Base-by-base conservation (phyloP, 2,888 invertebrate genomes). In the Sinohyriopsis cumingii region DNA sequence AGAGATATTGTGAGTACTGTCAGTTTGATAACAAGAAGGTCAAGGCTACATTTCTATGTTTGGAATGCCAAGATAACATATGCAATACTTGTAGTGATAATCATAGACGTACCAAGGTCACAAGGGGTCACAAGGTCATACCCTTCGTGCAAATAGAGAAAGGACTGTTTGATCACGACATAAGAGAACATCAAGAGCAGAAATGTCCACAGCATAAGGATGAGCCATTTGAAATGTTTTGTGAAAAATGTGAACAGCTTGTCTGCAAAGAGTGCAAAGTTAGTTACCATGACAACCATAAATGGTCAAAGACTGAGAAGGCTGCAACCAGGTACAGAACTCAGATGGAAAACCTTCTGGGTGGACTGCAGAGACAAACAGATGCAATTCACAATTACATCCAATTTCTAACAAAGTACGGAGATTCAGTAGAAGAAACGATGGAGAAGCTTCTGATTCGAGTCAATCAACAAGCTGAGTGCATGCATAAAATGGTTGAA, bases 1-100 rank as follows among this genome's bases (percentile, higher is more conserved):
- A 68, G 6, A 72, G 81, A 18, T 19, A 65, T 7, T 87, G 87
- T 79, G 86, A 84, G 55, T 87, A 87, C 76, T 87, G 87, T 64
- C 67, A 62, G 28, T 85, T 73, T 75, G 86, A 84, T 56, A 80
- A 83, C 1, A 81, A 82, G 63, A 72, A 63, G 9, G 68, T 70
- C 7, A 33, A 63, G 22, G 87, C 87, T 19, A 73, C 70, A 1
- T 69, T 72, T 20, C 67, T 85, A 18, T 88, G 88, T 67, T 74
- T 88, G 18, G 84, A 87, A 25, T 88, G 88, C 63, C 78, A 77
- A 25, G 88, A 88, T 71, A 81, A 86, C 67, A 77, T 88, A 78
- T 88, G 88, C 74, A 76, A 79, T 24, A 68, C 68, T 20, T 88
- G 88, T 67, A 71, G 80, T 1, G 79, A 75, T 28, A 87, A 87